These are phyloP conservation scores for Liolophura sinensis DNA, from an alignment of 1,140 invertebrate species.

Conservation along the genomic window DNA sequence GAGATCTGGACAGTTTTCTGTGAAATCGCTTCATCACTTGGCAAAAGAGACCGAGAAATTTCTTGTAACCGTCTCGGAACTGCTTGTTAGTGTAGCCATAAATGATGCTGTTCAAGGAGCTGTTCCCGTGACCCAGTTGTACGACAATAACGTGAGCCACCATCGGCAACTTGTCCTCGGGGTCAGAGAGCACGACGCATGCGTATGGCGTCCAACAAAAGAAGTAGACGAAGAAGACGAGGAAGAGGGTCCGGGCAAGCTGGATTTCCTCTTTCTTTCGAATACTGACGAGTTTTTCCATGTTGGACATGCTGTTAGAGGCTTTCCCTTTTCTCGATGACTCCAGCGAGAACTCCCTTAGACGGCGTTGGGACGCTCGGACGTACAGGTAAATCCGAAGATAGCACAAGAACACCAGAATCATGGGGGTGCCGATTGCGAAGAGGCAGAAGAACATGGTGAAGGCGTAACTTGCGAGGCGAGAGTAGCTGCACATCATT, in stretches of 20 bases:
- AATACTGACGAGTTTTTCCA: constrained; percentile 5
- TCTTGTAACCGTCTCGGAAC: constrained; percentile 20
- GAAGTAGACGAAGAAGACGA: constrained; percentile 26
- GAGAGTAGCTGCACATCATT: constrained; percentile 23
- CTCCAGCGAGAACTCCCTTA: too few relatives aligned
- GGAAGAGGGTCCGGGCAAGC: constrained; percentile 26
- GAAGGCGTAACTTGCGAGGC: constrained; percentile 24
- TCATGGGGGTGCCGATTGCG: constrained; percentile 20
- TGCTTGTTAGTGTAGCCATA: constrained; percentile 31
- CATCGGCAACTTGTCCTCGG: constrained; percentile 9
- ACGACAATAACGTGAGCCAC: constrained; percentile 26
- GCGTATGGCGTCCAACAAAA: constrained; percentile 30
- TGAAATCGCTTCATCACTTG: too few relatives aligned
- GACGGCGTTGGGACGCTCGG: not conserved
- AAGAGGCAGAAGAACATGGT: constrained; percentile 25
- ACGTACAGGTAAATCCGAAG: constrained; percentile 28
- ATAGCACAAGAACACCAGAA: constrained; percentile 25
- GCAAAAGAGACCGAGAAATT: too few relatives aligned
- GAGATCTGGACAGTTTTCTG: too few relatives aligned
- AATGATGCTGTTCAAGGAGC: constrained; percentile 30
- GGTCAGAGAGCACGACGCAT: constrained; percentile 13
- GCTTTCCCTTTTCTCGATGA: constrained; percentile 9
- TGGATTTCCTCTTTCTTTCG: constrained; percentile 13
- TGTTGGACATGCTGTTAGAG: not conserved
- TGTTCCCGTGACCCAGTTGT: constrained; percentile 34